These are phyloP conservation scores for Dromococcyx pavoninus DNA, from an alignment of 2,797 vertebrate genomes.

Conservation along the genomic window DNA sequence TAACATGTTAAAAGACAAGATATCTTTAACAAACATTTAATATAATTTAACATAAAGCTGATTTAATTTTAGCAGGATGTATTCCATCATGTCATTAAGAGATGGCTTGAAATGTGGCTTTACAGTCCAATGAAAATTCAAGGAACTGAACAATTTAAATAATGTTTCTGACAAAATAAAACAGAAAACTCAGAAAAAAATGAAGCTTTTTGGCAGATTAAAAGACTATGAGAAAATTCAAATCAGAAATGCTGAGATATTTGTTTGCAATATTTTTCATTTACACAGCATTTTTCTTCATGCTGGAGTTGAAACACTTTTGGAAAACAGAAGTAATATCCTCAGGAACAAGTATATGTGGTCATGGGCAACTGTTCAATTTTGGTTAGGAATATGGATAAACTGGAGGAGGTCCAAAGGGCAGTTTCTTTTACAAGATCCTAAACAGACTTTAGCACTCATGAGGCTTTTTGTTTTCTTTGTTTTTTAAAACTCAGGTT, in stretches of 20 bases:
- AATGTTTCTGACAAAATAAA: not conserved
- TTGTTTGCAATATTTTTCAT: not conserved
- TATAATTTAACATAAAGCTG: not conserved
- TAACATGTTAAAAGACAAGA: not conserved
- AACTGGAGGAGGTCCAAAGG: not conserved
- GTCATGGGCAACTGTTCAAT: slow-evolving; percentile 14
- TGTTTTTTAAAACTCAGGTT: not conserved
- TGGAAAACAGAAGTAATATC: not conserved
- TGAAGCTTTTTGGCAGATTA: not conserved
- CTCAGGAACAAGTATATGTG: not conserved
- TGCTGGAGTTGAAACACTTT: not conserved
- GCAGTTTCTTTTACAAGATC: not conserved
- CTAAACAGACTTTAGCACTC: not conserved
- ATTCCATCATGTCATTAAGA: not conserved
- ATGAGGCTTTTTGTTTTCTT: not conserved
- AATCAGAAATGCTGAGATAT: not conserved
- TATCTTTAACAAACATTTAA: not conserved
- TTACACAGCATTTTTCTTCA: not conserved
- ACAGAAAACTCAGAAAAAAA: not conserved
- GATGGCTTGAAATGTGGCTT: not conserved
- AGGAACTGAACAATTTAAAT: not conserved
- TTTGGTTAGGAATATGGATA: slow-evolving; percentile 3
- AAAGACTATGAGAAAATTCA: not conserved
- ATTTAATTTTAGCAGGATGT: not conserved
- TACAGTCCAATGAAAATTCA: not conserved